Evolutionary conservation across 2,797 vertebrate species (phyloP).

Genomic region (Aselliscus stoliczkanus): DNA sequence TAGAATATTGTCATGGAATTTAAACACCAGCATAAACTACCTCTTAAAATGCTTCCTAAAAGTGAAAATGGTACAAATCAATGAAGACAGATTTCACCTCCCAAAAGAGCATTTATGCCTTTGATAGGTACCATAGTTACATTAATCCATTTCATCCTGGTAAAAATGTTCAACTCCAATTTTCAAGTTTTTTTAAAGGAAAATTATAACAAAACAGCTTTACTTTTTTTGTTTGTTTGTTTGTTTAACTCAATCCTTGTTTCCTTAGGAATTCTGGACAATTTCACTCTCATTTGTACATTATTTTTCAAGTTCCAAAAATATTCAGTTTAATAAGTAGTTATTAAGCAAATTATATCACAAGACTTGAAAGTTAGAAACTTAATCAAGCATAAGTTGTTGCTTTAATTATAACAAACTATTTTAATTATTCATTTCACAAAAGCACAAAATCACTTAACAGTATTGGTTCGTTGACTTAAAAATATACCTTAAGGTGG

Average conservation of each 20-base stretch:
- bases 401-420: background rate
- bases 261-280: background rate
- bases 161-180: background rate
- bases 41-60: background rate
- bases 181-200: background rate
- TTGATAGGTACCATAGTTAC: background rate
- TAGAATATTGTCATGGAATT: background rate
- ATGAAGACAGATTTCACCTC: background rate
- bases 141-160: background rate
- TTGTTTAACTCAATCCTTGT: background rate
- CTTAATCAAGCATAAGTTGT: background rate
- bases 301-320: background rate
- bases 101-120: background rate
- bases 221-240: background rate
- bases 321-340: background rate
- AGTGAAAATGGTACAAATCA: background rate
- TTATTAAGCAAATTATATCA: background rate
- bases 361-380: background rate
- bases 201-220: background rate
- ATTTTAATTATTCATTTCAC: conserved; percentile 11
- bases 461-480: background rate
- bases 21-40: background rate
- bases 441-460: background rate
- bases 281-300: background rate
- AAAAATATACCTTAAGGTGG: background rate